These are phyloP conservation scores for Yponomeuta sedellus DNA, from an alignment of 2,888 invertebrate species.

Conservation along the genomic window DNA sequence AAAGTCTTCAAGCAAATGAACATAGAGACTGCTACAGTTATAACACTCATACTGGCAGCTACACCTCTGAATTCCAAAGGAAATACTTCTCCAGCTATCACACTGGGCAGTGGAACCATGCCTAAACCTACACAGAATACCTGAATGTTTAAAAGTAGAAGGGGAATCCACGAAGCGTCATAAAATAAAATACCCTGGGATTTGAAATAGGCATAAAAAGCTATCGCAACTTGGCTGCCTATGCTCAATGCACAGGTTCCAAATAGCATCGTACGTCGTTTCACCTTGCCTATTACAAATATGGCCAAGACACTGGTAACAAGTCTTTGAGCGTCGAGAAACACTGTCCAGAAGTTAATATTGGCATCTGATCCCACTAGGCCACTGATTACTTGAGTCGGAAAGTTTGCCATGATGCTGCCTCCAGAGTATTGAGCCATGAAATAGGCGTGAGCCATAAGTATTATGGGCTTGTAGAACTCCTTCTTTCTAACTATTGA, in stretches of 20 bases:
- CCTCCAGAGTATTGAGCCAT: slow-evolving; percentile 81
- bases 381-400: slow-evolving; percentile 75
- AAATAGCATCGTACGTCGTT: slow-evolving; percentile 76
- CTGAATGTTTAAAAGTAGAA: slow-evolving; percentile 69
- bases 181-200: slow-evolving; percentile 33
- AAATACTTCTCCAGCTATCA: slow-evolving; percentile 82
- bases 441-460: slow-evolving; percentile 77
- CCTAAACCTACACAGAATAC: slow-evolving; percentile 75
- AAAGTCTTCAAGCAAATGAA: slow-evolving; percentile 79
- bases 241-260: slow-evolving; percentile 76
- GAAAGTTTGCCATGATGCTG: slow-evolving; percentile 80
- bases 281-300: slow-evolving; percentile 73
- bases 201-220: slow-evolving; percentile 51
- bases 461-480: slow-evolving; percentile 74
- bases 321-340: slow-evolving; percentile 78
- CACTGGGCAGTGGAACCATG: slow-evolving; percentile 79
- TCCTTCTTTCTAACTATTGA: slow-evolving; percentile 48
- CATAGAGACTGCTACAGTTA: slow-evolving; percentile 73
- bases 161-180: slow-evolving; percentile 58
- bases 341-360: slow-evolving; percentile 78
- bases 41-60: slow-evolving; percentile 77
- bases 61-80: slow-evolving; percentile 76
- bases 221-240: slow-evolving; percentile 69
- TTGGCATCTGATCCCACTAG: slow-evolving; percentile 75
- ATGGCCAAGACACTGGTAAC: slow-evolving; percentile 76